Conservation (phyloP, 2,888 invertebrate species). For the Ferdinandea cuprea region DNA sequence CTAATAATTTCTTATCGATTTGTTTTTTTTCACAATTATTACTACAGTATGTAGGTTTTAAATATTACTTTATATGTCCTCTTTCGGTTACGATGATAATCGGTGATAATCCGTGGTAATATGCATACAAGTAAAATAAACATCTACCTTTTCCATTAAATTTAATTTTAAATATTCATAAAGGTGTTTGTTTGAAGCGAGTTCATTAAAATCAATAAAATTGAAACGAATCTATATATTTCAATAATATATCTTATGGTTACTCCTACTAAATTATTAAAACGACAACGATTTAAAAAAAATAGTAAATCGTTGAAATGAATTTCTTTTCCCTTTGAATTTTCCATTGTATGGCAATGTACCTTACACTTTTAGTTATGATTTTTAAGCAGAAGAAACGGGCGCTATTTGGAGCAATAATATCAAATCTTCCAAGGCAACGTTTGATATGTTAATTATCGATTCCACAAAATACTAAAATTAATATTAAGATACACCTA, state of each 20-base stretch:
- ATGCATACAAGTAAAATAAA: slow-evolving; percentile 6
- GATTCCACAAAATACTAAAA: too few relatives aligned
- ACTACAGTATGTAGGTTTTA: background rate
- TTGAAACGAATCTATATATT: too few relatives aligned
- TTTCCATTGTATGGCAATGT: slow-evolving; percentile 44
- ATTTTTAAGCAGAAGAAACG: too few relatives aligned
- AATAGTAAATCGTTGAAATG: slow-evolving; percentile 82
- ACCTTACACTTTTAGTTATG: background rate
- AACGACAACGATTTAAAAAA: slow-evolving; percentile 82
- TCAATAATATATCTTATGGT: slow-evolving; percentile 76
- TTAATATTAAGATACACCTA: too few relatives aligned
- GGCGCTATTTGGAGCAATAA: too few relatives aligned
- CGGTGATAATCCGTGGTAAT: slow-evolving; percentile 6
- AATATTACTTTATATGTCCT: slow-evolving; percentile 7
- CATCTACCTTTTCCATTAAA: slow-evolving; percentile 25
- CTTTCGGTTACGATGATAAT: slow-evolving; percentile 14
- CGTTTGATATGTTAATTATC: too few relatives aligned
- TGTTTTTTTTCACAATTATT: slow-evolving; percentile 10
- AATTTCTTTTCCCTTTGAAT: slow-evolving; percentile 75
- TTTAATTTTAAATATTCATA: slow-evolving; percentile 70
- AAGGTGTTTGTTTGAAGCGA: slow-evolving; percentile 81
- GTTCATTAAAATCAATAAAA: slow-evolving; percentile 78
- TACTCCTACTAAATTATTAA: slow-evolving; percentile 81
- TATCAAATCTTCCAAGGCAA: too few relatives aligned
- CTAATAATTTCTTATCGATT: slow-evolving; percentile 80